Base-by-base conservation (phyloP, 2,888 invertebrate genomes). In the Drosophila prolongata region DNA sequence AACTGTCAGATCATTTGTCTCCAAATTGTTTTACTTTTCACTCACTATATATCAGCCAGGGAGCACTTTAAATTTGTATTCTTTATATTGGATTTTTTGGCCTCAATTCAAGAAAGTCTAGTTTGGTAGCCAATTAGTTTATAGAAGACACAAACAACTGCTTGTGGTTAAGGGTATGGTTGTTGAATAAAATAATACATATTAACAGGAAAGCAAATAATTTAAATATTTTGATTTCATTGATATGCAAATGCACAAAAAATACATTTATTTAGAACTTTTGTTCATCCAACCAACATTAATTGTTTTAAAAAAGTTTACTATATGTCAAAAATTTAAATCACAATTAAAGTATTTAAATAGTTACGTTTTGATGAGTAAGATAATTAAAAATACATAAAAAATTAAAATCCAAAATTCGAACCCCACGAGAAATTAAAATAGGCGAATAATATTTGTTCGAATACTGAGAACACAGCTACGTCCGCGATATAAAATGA, bases 401-500 rank as follows among this genome's bases (percentile, higher is more conserved):
- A 11, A 40, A 14, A 13, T 30, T 30, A 1, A n/a, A 14, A 42
- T 9, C 0, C 27, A 19, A 43, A 6, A 44, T 9, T 6, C 0
- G 30, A 61, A 11, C n/a, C 19, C 37, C 14, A 24, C 44, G 10
- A 8, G 9, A 34, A 65, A 67, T 13, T n/a, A 4, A 46, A 46
- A 27, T 27, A 27, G 27, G 46, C 46, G 38, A 49, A 56, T 38
- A 56, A 56, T 52, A n/a, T 56, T 44, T 35, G 4, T 40, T 27
- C 5, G 38, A 46, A 11, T 52, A 56, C 54, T 43, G 34, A 44
- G 50, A 66, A 65, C 42, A 34, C 43, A 43, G 44, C 57, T 59
- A 16, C 55, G 66, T 75, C 76, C 85, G 85, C 68, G 68, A 24
- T 35, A 10, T 30, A 34, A 38, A 59, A 27, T 53, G 14, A 27